Evolutionary conservation across 2,113 vertebrate species (phyloP).

Genomic region (Odontophorus gujanensis): DNA sequence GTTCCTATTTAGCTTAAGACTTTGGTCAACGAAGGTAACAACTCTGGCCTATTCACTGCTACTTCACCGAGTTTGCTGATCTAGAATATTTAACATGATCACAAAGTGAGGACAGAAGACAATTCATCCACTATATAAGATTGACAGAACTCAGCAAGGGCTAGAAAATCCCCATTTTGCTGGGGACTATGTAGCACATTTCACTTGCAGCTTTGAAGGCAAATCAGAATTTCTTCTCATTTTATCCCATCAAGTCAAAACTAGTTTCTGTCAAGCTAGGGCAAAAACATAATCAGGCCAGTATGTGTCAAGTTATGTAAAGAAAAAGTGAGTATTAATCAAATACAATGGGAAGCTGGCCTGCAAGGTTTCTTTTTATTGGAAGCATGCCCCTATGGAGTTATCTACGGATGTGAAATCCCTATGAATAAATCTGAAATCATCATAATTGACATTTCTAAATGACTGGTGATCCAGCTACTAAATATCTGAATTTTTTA

Average conservation of each 20-base stretch:
- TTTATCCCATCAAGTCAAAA: conserved; percentile 35
- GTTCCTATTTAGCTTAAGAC: not conserved
- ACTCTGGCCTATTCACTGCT: rapidly evolving
- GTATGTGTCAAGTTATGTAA: conserved; percentile 39
- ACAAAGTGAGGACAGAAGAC: not conserved
- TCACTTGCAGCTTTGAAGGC: not conserved
- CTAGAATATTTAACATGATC: not conserved
- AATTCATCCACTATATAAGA: not conserved
- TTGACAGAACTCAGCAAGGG: not conserved
- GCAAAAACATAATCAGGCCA: conserved; percentile 22
- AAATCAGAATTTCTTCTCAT: conserved; percentile 25
- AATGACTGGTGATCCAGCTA: conserved; percentile 16
- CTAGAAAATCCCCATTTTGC: not conserved
- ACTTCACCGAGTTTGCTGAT: not conserved
- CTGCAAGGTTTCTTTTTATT: conserved; percentile 25
- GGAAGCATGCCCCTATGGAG: conserved; percentile 2
- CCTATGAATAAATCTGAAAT: not conserved
- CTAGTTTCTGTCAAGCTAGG: conserved; percentile 3
- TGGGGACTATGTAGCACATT: not conserved
- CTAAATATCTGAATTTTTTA: not conserved
- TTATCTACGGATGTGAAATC: not conserved
- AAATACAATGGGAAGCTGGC: conserved; percentile 22
- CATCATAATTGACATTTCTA: conserved; percentile 19
- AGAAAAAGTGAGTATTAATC: conserved; percentile 7
- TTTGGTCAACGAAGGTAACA: rapidly evolving